Evolutionary conservation across 2,113 vertebrate species (phyloP), one percentile per base, ranked within the genome.

Genomic region (Silurus asotus): DNA sequence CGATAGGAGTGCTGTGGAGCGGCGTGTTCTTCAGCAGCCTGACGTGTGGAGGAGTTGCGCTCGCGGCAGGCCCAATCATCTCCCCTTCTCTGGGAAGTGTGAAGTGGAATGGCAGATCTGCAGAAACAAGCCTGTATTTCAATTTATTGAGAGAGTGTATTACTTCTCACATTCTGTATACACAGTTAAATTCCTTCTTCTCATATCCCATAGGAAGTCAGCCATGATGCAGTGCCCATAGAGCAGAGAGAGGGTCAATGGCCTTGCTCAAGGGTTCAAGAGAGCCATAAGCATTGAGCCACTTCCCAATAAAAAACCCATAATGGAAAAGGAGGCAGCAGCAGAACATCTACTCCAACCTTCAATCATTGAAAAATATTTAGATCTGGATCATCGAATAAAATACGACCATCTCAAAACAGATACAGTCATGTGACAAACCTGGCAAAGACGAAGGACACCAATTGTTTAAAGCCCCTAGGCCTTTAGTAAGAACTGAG

Each of bases 1-100:
- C 97, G 81, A 99, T 99, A 72, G 98, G 98, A 82, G 98, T 99
- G 95, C 98, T 99, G 96, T 99, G 98, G 89, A 97, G 96, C 64
- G 96, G 95, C 8, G 96, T 96, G 93, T 96, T 95, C 93, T 98
- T 98, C 88, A 98, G 94, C 87, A 96, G 96, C 80, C 90, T 95
- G 91, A 95, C 93, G 28, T 96, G 93, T 83, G 96, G 96, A 9
- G 97, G 97, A 0, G 97, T 98, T 86, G 93, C 81, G 45, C 92
- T 95, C 7, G 94, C 93, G 77, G 94, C 88, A 6, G 97, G 96
- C 87, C 95, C 96, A 79, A 98, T 96, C 90, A 93, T 84, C 74
- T 97, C 96, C 6, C 95, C 95, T 90, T 99, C 97, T 93, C 97
- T 98, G 0, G 95, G 96, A 87, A 98, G 95, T 17, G 96, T 95